Evolutionary conservation across 2,113 vertebrate species (phyloP).

Genomic region (Circaetus cinerascens): DNA sequence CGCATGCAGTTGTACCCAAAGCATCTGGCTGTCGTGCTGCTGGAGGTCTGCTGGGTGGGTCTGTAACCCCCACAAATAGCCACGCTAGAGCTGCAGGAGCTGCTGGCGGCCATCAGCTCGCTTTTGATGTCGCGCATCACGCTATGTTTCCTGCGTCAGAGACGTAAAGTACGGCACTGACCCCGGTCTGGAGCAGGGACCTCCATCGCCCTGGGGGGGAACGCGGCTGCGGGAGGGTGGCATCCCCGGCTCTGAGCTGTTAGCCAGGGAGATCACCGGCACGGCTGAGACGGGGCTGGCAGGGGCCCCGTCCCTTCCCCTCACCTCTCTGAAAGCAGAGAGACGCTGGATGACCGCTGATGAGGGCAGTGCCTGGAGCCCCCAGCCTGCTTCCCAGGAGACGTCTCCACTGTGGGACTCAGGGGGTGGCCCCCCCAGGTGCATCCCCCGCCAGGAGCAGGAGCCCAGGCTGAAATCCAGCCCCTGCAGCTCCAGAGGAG

Average conservation of each 20-base stretch:
- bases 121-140: fast-evolving
- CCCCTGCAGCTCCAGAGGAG: not conserved
- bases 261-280: not conserved
- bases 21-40: fast-evolving
- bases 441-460: not conserved
- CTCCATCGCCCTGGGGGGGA: fast-evolving
- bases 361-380: not conserved
- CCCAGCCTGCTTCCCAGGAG: not conserved
- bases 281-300: not conserved
- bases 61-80: fast-evolving
- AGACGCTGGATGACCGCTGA: not conserved
- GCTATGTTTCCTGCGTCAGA: fast-evolving
- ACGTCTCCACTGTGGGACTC: not conserved
- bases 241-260: not conserved
- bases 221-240: not conserved
- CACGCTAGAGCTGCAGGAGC: not conserved
- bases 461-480: not conserved
- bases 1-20: fast-evolving
- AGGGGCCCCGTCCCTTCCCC: not conserved
- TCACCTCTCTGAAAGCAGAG: not conserved
- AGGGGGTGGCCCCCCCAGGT: not conserved
- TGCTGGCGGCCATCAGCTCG: not conserved
- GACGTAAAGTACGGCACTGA: not conserved
- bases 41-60: not conserved
- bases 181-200: not conserved